These are phyloP conservation scores for Connochaetes taurinus DNA, from an alignment of 2,113 vertebrate genomes.

Conservation along the genomic window DNA sequence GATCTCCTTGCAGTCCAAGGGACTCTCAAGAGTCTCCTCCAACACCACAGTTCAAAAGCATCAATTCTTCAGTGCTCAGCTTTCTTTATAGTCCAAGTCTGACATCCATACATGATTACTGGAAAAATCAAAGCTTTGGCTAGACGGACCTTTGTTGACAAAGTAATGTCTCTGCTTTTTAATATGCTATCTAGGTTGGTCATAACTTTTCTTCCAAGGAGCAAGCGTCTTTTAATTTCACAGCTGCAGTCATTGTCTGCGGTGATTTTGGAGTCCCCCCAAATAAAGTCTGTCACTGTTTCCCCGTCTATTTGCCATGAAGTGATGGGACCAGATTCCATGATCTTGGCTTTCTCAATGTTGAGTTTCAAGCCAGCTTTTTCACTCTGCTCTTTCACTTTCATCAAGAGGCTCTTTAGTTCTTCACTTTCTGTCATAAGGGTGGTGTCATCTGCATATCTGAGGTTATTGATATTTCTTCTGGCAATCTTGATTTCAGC, in stretches of 20 bases:
- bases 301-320: background rate
- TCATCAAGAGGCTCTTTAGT: background rate
- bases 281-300: background rate
- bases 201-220: background rate
- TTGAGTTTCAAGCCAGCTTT: background rate
- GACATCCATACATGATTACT: background rate
- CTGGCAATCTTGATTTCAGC: background rate
- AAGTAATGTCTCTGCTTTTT: background rate
- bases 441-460: background rate
- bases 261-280: background rate
- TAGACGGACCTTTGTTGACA: background rate
- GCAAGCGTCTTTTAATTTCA: background rate
- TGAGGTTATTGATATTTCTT: background rate
- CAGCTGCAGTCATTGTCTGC: background rate
- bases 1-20: background rate
- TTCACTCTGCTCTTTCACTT: background rate
- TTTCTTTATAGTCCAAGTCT: background rate
- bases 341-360: background rate
- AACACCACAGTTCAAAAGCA: background rate
- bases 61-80: background rate
- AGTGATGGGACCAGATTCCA: background rate
- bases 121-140: background rate
- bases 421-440: background rate
- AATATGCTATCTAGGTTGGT: background rate
- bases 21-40: background rate